Evolutionary conservation across 2,113 vertebrate genomes (phyloP), one percentile per base, ranked within the genome.

Genomic region (Calidris pugnax): DNA sequence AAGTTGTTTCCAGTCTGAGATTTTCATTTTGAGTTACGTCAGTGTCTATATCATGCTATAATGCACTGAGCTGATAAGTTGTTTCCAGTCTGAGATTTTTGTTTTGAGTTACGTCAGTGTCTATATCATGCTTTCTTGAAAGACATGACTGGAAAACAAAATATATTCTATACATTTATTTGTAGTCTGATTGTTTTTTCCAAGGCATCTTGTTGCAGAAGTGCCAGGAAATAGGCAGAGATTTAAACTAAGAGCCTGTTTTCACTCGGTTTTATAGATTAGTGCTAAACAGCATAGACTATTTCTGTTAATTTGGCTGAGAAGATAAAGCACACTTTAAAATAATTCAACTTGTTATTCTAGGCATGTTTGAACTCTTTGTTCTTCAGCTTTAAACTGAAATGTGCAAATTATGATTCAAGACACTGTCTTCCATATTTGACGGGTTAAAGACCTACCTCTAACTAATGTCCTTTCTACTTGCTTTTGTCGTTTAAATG

Each of bases 351-450:
- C 12, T 55, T 55, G 37, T 77, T 77, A 64, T 91, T 89, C 84
- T 77, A 85, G 60, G 50, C 80, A 84, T 0, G 0, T 90, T 89
- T 95, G 78, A 90, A 33, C 35, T 81, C 10, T 78, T 74, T 80
- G 48, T 90, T 88, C 27, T 94, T 93, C 62, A 75, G 35, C 24
- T 95, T 83, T 90, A 51, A 89, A 60, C 45, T 66, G 69, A 87
- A 81, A 91, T 88, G 35, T 39, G 19, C 32, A 63, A 81, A 95
- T 85, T 86, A 20, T 51, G 27, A 90, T 96, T 96, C 93, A 80
- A 72, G 35, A n/a, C 59, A 9, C 51, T 74, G 32, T 68, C 66
- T 89, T 74, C 27, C n/a, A 4, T 72, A 63, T 80, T 88, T 95
- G 39, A 50, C 53, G 81, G 51, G 23, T 91, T 92, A 89, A 76